phyloP scores from a whole-genome alignment of 2,888 invertebrate genomes.

The Tolmerus cingulatus region DNA sequence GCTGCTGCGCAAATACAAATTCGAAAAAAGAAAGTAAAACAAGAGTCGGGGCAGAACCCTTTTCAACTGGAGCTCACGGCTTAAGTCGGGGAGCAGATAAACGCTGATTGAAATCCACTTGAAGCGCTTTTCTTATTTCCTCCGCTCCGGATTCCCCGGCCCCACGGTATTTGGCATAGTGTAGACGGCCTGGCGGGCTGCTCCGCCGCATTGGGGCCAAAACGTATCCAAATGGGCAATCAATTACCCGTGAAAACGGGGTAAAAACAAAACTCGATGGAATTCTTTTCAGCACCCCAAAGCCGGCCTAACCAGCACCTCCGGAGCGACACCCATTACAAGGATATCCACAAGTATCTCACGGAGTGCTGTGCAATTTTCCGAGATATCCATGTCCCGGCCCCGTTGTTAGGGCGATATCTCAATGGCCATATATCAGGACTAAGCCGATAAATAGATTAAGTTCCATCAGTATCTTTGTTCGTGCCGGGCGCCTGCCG shows the following conservation, averaged over 20 bases:
- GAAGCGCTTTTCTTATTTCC: not conserved
- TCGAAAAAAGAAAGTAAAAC: not conserved
- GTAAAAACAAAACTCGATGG: conserved; percentile 43
- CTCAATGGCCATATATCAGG: conserved; percentile 49
- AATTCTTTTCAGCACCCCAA: conserved; percentile 50
- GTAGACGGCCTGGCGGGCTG: not conserved
- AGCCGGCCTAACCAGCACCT: conserved; percentile 50
- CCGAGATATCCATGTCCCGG: conserved; percentile 15
- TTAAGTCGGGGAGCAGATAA: not conserved
- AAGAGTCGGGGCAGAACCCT: not conserved
- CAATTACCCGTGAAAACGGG: conserved; percentile 41
- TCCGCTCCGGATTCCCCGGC: not conserved
- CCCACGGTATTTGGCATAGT: not conserved
- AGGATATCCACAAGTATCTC: conserved; percentile 47
- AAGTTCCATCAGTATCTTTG: conserved; percentile 46
- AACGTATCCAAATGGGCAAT: conserved; percentile 33
- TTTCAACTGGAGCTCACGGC: not conserved
- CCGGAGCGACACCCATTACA: conserved; percentile 50
- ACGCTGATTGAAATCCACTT: conserved; percentile 32
- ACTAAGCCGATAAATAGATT: conserved; percentile 50
- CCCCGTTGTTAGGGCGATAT: conserved; percentile 46
- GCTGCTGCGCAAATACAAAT: not conserved
- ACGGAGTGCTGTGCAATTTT: conserved; percentile 21
- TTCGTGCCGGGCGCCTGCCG: conserved; percentile 15
- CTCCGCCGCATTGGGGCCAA: not conserved